These are phyloP conservation scores for Oeneis ivallda DNA, from an alignment of 2,888 invertebrate genomes.

Conservation along the genomic window DNA sequence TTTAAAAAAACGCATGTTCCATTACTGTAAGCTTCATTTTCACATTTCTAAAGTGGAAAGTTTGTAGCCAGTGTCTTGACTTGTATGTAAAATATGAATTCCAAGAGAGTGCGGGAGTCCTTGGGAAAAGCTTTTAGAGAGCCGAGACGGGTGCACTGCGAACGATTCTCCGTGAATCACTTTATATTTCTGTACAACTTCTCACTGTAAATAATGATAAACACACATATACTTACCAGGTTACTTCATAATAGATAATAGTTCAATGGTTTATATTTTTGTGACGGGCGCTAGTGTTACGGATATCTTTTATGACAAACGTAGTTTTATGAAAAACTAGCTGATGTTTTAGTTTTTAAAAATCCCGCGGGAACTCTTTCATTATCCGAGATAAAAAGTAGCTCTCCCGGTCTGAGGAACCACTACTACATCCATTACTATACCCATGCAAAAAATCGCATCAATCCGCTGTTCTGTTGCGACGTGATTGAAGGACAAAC, in stretches of 20 bases:
- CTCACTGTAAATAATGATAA: slow-evolving; percentile 5
- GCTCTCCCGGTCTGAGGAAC: too few species aligned
- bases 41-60: slow-evolving; percentile 35
- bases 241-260: too few species aligned
- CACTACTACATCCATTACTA: too few species aligned
- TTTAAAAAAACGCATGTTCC: not conserved
- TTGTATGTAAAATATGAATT: slow-evolving; percentile 59
- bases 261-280: too few species aligned
- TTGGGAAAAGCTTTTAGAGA: slow-evolving; percentile 69
- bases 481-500: too few species aligned
- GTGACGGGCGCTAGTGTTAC: too few species aligned
- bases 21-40: slow-evolving; percentile 14
- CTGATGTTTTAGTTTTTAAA: too few species aligned
- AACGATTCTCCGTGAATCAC: slow-evolving; percentile 13
- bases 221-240: not conserved
- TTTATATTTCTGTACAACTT: slow-evolving; percentile 19
- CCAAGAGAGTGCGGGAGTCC: slow-evolving; percentile 52
- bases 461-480: too few species aligned
- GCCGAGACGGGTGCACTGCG: slow-evolving; percentile 48
- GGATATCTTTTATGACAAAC: too few species aligned
- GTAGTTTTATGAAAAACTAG: too few species aligned
- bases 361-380: too few species aligned
- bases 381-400: not conserved
- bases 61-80: slow-evolving; percentile 33
- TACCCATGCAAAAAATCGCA: too few species aligned